A percentile compares a stretch with the other conserved stretches of the same genome.
These are phyloP conservation scores for Lerema accius DNA, from an alignment of 1,140 invertebrate species.

Conservation along the genomic window DNA sequence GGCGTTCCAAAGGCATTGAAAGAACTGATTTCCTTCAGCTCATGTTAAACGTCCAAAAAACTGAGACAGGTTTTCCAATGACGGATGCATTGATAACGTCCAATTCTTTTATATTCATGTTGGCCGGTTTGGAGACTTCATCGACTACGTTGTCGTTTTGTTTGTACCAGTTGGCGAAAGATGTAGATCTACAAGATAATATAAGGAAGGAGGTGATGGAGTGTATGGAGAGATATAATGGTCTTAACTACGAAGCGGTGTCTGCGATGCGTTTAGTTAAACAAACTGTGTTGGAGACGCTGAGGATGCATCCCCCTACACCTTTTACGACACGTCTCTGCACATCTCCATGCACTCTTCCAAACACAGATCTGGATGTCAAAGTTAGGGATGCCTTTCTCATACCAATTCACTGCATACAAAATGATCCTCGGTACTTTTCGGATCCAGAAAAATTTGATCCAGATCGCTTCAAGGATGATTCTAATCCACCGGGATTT, in stretches of 20 bases:
- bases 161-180: slow-evolving; percentile 82
- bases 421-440: slow-evolving; percentile 77
- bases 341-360: slow-evolving; percentile 65
- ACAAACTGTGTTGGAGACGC: slow-evolving; percentile 84
- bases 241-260: slow-evolving; percentile 71
- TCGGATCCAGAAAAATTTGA: slow-evolving; percentile 83
- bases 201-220: slow-evolving; percentile 81
- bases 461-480: slow-evolving; percentile 83
- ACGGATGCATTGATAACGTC: slow-evolving; percentile 76
- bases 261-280: slow-evolving; percentile 85
- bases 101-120: slow-evolving; percentile 82
- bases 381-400: slow-evolving; percentile 82
- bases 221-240: slow-evolving; percentile 53
- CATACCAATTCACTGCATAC: slow-evolving; percentile 86
- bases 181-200: slow-evolving; percentile 82
- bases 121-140: slow-evolving; percentile 85
- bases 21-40: slow-evolving; percentile 72
- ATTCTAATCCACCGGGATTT: slow-evolving; percentile 65
- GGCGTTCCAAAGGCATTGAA: slow-evolving; percentile 54
- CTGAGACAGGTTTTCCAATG: slow-evolving; percentile 64
- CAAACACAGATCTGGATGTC: slow-evolving; percentile 74
- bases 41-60: slow-evolving; percentile 71
- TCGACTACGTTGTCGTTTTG: slow-evolving; percentile 81
- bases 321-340: slow-evolving; percentile 83
- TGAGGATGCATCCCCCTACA: slow-evolving; percentile 86